Percentiles rank a stretch among this genome's conserved stretches.
Conservation (phyloP, 1,140 invertebrate genomes). For the Zeugodacus cucurbitae region DNA sequence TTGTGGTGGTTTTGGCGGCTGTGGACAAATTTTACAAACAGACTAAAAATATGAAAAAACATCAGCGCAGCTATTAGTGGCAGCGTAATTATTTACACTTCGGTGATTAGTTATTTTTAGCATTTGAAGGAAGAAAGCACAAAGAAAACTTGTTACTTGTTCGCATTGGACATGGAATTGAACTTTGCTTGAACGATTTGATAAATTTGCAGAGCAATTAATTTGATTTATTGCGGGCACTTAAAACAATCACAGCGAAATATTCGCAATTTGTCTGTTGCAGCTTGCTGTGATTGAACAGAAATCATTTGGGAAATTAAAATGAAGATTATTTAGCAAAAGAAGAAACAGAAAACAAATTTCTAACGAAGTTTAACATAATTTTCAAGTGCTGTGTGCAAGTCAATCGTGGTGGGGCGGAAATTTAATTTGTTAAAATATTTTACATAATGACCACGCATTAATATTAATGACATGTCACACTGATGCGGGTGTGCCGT, state of each 20-base stretch:
- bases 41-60: background rate
- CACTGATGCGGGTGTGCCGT: background rate
- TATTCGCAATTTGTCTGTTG: slow-evolving; percentile 21
- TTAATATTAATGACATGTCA: slow-evolving; percentile 6
- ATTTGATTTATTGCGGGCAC: slow-evolving; percentile 30
- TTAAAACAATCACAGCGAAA: background rate
- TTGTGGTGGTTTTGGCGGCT: background rate
- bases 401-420: background rate
- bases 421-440: slow-evolving; percentile 32
- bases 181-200: background rate
- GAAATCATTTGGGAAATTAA: slow-evolving; percentile 7
- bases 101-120: background rate
- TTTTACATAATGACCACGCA: background rate
- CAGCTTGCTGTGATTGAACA: slow-evolving; percentile 17
- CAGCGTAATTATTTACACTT: slow-evolving; percentile 23
- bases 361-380: background rate
- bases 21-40: background rate
- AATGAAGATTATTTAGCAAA: background rate
- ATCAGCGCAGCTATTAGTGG: background rate
- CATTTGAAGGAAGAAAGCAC: background rate
- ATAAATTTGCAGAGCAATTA: slow-evolving; percentile 9
- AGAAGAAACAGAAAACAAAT: background rate
- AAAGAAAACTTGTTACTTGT: background rate
- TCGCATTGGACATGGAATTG: background rate
- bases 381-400: background rate